Evolutionary conservation across 2,888 invertebrate species (phyloP).

Genomic region (Amorpha juglandis): DNA sequence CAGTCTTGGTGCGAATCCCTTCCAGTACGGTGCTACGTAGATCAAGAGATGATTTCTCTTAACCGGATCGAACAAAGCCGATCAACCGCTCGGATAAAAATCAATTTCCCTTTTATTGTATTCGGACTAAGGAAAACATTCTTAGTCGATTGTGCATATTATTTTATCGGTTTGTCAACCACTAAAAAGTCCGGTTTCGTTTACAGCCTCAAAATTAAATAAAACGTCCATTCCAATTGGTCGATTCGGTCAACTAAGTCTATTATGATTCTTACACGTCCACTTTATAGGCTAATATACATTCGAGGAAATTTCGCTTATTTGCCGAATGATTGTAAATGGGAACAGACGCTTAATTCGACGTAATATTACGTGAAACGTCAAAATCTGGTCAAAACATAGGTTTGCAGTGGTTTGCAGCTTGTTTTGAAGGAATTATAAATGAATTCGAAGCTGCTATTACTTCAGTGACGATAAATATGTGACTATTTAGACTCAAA

Average conservation of each 20-base stretch:
- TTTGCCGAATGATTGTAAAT: constrained; percentile 6
- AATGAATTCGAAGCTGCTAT: constrained; percentile 34
- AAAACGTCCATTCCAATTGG: not conserved
- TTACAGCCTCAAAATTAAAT: too few species aligned
- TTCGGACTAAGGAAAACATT: not conserved
- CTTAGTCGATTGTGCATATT: constrained; percentile 1
- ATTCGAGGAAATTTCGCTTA: not conserved
- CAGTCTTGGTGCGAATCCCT: too few species aligned
- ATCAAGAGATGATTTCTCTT: too few species aligned
- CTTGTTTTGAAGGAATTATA: constrained; percentile 62
- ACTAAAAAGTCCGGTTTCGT: not conserved
- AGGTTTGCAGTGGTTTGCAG: constrained; percentile 42
- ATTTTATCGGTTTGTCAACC: not conserved
- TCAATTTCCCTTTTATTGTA: too few species aligned
- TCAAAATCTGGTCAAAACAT: constrained; percentile 69
- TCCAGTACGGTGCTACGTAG: too few species aligned
- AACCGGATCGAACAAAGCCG: too few species aligned
- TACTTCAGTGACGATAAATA: constrained; percentile 38
- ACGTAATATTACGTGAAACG: constrained; percentile 40
- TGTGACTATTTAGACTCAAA: constrained; percentile 31
- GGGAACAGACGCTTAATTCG: not conserved
- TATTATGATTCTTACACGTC: constrained; percentile 1
- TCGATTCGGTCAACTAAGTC: not conserved
- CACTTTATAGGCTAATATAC: constrained; percentile 6
- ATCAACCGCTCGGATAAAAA: too few species aligned